Conservation (phyloP, 2,797 vertebrate species). For the Dallia pectoralis region DNA sequence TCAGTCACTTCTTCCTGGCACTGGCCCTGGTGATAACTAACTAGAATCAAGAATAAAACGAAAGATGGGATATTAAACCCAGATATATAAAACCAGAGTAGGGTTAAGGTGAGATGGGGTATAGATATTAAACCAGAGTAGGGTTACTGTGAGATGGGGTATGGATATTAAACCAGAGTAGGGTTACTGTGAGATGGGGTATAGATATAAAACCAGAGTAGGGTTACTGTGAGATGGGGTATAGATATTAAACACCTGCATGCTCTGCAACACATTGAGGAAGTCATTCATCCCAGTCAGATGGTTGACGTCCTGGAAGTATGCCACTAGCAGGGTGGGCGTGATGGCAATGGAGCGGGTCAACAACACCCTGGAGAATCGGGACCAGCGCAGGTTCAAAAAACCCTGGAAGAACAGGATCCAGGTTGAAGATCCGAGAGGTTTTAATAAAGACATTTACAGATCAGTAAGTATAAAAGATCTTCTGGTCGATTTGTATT, state of each 20-base stretch:
- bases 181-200: background rate
- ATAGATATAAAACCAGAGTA: background rate
- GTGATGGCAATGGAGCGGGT: slow-evolving; percentile 92
- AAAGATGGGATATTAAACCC: no score
- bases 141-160: background rate
- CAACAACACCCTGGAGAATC: slow-evolving; percentile 89
- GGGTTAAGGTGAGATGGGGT: background rate
- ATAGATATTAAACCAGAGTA: background rate
- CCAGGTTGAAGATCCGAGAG: no score
- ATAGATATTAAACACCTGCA: slow-evolving; percentile 81
- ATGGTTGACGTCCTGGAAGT: slow-evolving; percentile 90
- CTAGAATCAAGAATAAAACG: no score
- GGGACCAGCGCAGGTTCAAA: slow-evolving; percentile 89
- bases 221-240: background rate
- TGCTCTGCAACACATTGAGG: slow-evolving; percentile 93
- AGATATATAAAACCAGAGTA: background rate
- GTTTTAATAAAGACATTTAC: background rate
- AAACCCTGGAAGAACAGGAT: slow-evolving; percentile 78
- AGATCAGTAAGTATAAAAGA: background rate
- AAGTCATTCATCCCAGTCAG: slow-evolving; percentile 98
- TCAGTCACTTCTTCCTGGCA: no score
- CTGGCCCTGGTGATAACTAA: no score
- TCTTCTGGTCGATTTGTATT: background rate
- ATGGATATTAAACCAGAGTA: background rate
- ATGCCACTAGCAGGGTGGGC: slow-evolving; percentile 87